These are phyloP conservation scores for Torymus texanus DNA, from an alignment of 2,888 invertebrate genomes.

Conservation along the genomic window DNA sequence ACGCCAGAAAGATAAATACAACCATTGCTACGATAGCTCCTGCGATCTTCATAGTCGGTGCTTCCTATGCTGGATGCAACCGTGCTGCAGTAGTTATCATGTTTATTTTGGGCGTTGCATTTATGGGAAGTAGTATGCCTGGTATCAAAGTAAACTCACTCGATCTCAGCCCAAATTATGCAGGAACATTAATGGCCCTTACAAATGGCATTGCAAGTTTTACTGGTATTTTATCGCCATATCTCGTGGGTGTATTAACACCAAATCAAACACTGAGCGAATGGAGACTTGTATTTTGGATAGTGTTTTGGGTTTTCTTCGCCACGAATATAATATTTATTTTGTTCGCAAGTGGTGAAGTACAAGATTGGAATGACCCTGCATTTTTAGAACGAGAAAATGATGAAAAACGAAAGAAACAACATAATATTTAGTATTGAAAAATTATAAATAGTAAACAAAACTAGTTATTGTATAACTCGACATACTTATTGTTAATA, in stretches of 20 bases:
- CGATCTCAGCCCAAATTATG: conserved; percentile 76
- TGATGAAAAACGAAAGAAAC: conserved; percentile 21
- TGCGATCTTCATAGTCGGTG: conserved; percentile 75
- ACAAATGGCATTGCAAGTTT: conserved; percentile 82
- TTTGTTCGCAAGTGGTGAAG: conserved; percentile 84
- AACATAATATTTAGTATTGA: background rate
- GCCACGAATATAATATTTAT: conserved; percentile 83
- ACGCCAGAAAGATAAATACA: conserved; percentile 76
- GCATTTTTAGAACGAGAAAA: conserved; percentile 62
- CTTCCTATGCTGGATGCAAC: conserved; percentile 76
- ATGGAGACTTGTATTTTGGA: conserved; percentile 89
- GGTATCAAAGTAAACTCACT: conserved; percentile 76
- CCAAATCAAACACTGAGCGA: conserved; percentile 74
- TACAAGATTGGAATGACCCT: conserved; percentile 85
- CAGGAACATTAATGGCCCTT: conserved; percentile 76
- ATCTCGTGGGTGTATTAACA: conserved; percentile 81
- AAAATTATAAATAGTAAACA: background rate
- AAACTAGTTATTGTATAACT: background rate
- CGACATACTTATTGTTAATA: background rate
- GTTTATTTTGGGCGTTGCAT: conserved; percentile 75
- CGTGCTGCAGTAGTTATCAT: conserved; percentile 71
- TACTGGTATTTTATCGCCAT: conserved; percentile 84
- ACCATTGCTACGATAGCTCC: conserved; percentile 76
- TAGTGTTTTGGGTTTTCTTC: conserved; percentile 82
- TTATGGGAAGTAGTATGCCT: conserved; percentile 76